Evolutionary conservation across 2,113 vertebrate genomes (phyloP).

Genomic region (Laticauda laticaudata): DNA sequence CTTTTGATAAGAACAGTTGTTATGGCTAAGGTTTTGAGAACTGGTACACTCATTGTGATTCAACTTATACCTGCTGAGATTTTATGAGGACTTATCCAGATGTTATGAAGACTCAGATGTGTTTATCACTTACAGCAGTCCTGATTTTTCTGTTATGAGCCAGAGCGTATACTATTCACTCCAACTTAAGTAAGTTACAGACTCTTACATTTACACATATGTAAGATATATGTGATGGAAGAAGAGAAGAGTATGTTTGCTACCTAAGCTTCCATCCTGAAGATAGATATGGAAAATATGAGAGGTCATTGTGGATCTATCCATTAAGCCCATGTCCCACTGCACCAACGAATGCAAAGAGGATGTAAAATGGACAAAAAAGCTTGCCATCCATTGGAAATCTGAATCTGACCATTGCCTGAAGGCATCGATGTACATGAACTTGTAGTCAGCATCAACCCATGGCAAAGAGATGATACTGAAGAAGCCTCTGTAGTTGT

Average conservation of each 20-base stretch:
- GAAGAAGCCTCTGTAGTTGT: too few species aligned
- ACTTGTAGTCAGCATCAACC: too few species aligned
- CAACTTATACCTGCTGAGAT: background rate
- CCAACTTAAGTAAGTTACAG: slow-evolving; percentile 35
- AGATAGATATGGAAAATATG: background rate
- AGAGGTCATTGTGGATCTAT: background rate
- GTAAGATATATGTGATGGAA: background rate
- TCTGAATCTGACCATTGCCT: too few species aligned
- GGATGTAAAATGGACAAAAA: too few species aligned
- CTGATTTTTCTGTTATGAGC: slow-evolving; percentile 10
- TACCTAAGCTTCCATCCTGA: background rate
- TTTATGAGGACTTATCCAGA: background rate
- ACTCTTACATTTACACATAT: slow-evolving; percentile 49
- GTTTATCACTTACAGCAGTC: background rate
- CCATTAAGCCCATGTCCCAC: background rate
- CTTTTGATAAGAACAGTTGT: background rate
- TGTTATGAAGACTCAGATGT: background rate
- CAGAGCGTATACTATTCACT: slow-evolving; percentile 40
- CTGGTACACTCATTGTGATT: background rate
- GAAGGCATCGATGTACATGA: too few species aligned
- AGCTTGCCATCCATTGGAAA: too few species aligned
- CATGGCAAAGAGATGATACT: too few species aligned
- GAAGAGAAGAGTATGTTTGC: background rate
- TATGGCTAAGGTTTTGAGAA: background rate
- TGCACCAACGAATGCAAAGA: too few species aligned